Evolutionary conservation across 2,888 invertebrate genomes (phyloP).

Genomic region (Toxonevra muliebris): DNA sequence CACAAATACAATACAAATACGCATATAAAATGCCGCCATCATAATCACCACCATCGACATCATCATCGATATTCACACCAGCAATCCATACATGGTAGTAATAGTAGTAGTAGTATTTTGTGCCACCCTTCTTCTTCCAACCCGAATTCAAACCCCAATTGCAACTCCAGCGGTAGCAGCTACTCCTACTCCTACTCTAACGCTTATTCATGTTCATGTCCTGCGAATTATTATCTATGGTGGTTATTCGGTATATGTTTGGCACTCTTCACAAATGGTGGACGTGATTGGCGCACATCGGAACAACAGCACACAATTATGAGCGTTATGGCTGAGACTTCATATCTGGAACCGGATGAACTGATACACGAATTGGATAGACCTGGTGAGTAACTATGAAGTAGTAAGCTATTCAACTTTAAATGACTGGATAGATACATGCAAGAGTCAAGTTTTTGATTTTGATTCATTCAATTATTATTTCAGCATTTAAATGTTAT

Average conservation of each 20-base stretch:
- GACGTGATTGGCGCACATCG: slow-evolving; percentile 40
- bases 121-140: slow-evolving; percentile 31
- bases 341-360: slow-evolving; percentile 64
- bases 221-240: slow-evolving; percentile 52
- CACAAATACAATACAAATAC: slow-evolving; percentile 5
- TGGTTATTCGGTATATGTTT: slow-evolving; percentile 59
- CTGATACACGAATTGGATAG: slow-evolving; percentile 65
- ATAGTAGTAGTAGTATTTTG: slow-evolving; percentile 28
- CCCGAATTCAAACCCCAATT: not conserved
- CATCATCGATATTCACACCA: not conserved
- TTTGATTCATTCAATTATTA: too few species aligned
- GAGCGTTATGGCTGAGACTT: slow-evolving; percentile 44
- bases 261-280: slow-evolving; percentile 51
- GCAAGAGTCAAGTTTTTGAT: too few species aligned
- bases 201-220: slow-evolving; percentile 40
- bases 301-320: slow-evolving; percentile 18
- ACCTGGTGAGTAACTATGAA: slow-evolving; percentile 53
- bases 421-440: too few species aligned
- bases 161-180: too few species aligned
- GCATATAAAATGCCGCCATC: slow-evolving; percentile 14
- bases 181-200: slow-evolving; percentile 39
- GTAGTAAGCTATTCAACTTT: too few species aligned
- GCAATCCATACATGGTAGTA: too few species aligned
- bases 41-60: slow-evolving; percentile 23
- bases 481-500: too few species aligned